Base-by-base conservation (phyloP, 1,140 invertebrate genomes). In the Heliconius hermathena region DNA sequence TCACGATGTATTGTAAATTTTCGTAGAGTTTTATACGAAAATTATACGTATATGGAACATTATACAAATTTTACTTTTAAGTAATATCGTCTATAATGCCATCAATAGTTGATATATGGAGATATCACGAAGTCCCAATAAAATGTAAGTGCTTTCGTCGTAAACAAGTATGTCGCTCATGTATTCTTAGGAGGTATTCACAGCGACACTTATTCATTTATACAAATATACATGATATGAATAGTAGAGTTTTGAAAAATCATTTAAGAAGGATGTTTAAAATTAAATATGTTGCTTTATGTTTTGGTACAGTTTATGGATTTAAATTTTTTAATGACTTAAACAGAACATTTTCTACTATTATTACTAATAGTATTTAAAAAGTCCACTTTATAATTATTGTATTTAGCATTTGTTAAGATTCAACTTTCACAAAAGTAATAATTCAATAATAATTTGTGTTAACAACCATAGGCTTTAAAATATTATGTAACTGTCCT, bases 121-220 rank as follows among this genome's bases (percentile, higher is more conserved):
- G 82, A 88, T 84, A 85, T 88, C 89, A 90, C 90, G 89, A 90
- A 87, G 79, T 86, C 71, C 84, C 87, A 90, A 90, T 91, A 91
- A 90, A 90, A 89, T 89, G 86, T 85, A 84, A 87, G 84, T 87
- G 85, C 84, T 85, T 83, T 88, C 82, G 79, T 88, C 87, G 88
- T 91, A 90, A 89, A 91, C 88, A 86, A 91, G 88, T 82, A 86
- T 89, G 86, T 86, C 88, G 84, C 83, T 81, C 83, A 79, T 83
- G 82, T 85, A 83, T 76, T 76, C 5, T 74, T 79, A 82, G 84
- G 82, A 81, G 46, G 73, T 60, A 49, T 41, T 13, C 29, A 52
- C 46, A 78, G 22, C 57, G 20, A 36, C 36, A 41, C 36, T 41
- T 18, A n/a, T 41, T 72, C 6, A 22, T 20, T 26, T 36, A n/a